Percentiles rank a stretch among this genome's conserved stretches.
phyloP scores from a whole-genome alignment of 2,888 invertebrate genomes.

The Vanessa cardui region DNA sequence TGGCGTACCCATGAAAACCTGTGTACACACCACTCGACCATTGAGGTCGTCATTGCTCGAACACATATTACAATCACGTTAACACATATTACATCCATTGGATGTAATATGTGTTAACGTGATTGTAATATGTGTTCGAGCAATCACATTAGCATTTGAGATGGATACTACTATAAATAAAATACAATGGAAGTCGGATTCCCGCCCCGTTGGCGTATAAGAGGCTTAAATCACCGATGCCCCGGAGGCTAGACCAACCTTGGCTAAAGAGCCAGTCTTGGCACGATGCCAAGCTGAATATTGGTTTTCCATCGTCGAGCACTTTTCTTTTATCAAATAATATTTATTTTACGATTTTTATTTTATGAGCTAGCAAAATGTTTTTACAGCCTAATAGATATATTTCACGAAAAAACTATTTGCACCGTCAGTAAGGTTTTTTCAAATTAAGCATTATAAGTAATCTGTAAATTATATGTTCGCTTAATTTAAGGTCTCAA shows the following conservation, averaged over 20 bases:
- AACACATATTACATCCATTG: too few species aligned
- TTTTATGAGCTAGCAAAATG: constrained; percentile 6
- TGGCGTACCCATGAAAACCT: too few species aligned
- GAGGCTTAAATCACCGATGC: constrained; percentile 25
- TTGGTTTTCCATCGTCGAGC: constrained; percentile 37
- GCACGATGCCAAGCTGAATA: constrained; percentile 39
- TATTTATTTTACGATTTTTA: constrained; percentile 15
- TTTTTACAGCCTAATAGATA: not conserved
- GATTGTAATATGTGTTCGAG: not conserved
- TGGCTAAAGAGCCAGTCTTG: constrained; percentile 28
- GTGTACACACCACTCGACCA: too few species aligned
- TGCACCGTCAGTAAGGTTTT: not conserved
- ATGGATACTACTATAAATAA: not conserved
- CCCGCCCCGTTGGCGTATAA: constrained; percentile 10
- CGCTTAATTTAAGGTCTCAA: too few species aligned
- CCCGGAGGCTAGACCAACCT: constrained; percentile 26
- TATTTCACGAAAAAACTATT: not conserved
- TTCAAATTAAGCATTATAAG: not conserved
- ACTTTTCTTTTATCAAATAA: constrained; percentile 37
- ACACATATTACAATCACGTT: not conserved
- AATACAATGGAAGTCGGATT: constrained; percentile 1
- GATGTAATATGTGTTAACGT: too few species aligned
- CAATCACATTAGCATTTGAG: constrained; percentile 1
- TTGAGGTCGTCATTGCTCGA: not conserved
- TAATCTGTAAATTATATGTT: too few species aligned